Evolutionary conservation across 2,113 vertebrate species (phyloP), one percentile per base, ranked within the genome.

Genomic region (Apaloderma vittatum): DNA sequence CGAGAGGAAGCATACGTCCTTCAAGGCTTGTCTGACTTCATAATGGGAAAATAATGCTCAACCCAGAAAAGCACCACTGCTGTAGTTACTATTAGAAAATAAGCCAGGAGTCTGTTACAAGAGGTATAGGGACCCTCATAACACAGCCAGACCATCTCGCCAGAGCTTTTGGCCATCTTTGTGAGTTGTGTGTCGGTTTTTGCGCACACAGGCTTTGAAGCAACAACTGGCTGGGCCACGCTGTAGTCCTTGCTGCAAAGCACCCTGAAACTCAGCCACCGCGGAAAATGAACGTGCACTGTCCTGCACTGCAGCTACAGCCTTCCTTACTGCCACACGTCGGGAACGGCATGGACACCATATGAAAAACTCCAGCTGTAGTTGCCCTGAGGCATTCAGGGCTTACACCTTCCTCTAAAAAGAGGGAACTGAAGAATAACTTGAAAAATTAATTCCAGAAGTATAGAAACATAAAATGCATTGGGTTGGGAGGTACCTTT

Each of bases 391-490:
- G 8, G 18, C 12, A 62, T 18, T 67, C 66, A 58, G 36, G 62
- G 81, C 67, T 90, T 36, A 55, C 40, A 40, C 16, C 21, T 45
- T 7, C 2, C 12, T 23, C 49, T 23, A 49, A 79, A 55, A 61
- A 45, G n/a, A 15, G 2, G 2, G 2, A 11, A n/a, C 37, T 3
- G 6, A 40, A 29, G 37, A 94, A 43, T 12, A n/a, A 13, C 63
- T 88, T 80, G 36, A 32, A 83, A 90, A 84, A 94, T 65, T 12
- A 91, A 87, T 88, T 93, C 68, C 52, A 72, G 43, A 91, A 94
- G 18, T 68, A 73, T 32, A 81, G 40, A 40, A 40, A 12, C 40
- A 40, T 40, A 40, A 40, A 40, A 40, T 40, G 40, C 40, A 40
- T 40, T 40, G 40, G 40, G 40, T 40, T 40, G 40, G 40, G 40